Evolutionary conservation across 1,140 invertebrate genomes (phyloP).

Genomic region (Brachystomella parvula): DNA sequence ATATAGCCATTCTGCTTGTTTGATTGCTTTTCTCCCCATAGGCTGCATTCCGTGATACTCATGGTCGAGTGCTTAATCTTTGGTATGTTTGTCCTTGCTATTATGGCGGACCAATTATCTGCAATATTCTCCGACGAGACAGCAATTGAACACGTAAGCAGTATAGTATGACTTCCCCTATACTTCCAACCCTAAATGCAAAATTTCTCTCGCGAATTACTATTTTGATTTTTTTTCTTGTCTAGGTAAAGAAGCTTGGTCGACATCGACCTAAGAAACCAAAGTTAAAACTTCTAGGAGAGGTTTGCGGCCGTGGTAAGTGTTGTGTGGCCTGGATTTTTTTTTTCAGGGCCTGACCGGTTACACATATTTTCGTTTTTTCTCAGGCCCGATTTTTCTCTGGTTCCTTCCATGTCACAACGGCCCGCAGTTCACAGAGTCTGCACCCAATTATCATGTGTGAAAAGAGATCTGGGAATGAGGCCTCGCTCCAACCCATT

Average conservation of each 20-base stretch:
- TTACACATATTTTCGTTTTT: neutral
- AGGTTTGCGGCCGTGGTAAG: conserved; percentile 72
- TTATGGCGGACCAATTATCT: conserved; percentile 79
- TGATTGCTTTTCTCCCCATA: conserved; percentile 46
- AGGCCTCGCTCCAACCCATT: neutral
- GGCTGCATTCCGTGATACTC: conserved; percentile 75
- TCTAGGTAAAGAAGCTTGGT: conserved; percentile 36
- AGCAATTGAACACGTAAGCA: conserved; percentile 60
- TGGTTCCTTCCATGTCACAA: conserved; percentile 29
- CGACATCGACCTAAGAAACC: conserved; percentile 54
- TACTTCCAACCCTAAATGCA: neutral
- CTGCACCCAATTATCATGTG: conserved; percentile 27
- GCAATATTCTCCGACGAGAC: conserved; percentile 76
- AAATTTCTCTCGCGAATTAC: neutral
- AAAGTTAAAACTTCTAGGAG: conserved; percentile 60
- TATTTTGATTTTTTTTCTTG: conserved; percentile 4
- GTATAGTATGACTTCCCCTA: neutral
- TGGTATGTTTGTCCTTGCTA: conserved; percentile 81
- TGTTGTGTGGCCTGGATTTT: conserved; percentile 61
- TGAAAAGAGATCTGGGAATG: neutral
- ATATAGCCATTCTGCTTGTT: neutral
- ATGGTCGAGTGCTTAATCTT: conserved; percentile 75
- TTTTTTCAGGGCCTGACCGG: conserved; percentile 19
- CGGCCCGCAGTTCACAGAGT: conserved; percentile 23
- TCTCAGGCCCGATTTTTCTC: conserved; percentile 9